Evolutionary conservation across 2,113 vertebrate genomes (phyloP), one percentile per base, ranked within the genome.

Genomic region (Serilophus lunatus): DNA sequence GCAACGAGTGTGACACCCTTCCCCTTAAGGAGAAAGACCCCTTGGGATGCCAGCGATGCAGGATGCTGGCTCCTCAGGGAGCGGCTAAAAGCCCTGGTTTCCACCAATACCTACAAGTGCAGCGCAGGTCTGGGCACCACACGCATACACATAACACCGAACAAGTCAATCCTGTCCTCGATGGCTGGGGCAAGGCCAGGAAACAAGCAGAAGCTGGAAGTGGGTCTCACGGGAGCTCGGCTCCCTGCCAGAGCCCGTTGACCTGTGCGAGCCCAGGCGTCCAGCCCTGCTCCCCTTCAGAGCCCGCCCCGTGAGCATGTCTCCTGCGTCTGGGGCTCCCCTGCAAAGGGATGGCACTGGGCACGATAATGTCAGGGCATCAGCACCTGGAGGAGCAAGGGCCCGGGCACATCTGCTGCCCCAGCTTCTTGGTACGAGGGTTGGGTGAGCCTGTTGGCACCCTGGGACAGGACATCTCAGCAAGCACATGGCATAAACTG

Each of bases 231-330:
- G 2, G 38, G 64, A 77, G n/a, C 54, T 70, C 6, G 1, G n/a
- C 33, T 64, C 33, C 44, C 53, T 2, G 4, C 28, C 71, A 51
- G 70, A 77, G 60, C 60, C 35, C 33, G 7, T 22, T 13, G 28
- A 28, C 26, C 56, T 5, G 2, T 29, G 35, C 3, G 4, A 33
- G 31, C 40, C 29, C 74, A 82, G 9, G 42, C 19, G 24, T 6
- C 36, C 75, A 90, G 60, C 22, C 50, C 60, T 40, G 54, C 3
- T 15, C 59, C 44, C 28, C 28, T 5, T 12, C 42, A 82, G 35
- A 79, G 25, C n/a, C 17, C 2, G 0, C 1, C 1, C 36, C 5
- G 2, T 0, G 0, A 77, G 64, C 2, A 4, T 7, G 19, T 22
- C 51, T 82, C 40, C 77, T 22, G 19, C 2, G 9, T n/a, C 50